Percentiles rank a stretch among this genome's conserved stretches.
phyloP scores from a whole-genome alignment of 2,888 invertebrate genomes.

The Seira musarum region DNA sequence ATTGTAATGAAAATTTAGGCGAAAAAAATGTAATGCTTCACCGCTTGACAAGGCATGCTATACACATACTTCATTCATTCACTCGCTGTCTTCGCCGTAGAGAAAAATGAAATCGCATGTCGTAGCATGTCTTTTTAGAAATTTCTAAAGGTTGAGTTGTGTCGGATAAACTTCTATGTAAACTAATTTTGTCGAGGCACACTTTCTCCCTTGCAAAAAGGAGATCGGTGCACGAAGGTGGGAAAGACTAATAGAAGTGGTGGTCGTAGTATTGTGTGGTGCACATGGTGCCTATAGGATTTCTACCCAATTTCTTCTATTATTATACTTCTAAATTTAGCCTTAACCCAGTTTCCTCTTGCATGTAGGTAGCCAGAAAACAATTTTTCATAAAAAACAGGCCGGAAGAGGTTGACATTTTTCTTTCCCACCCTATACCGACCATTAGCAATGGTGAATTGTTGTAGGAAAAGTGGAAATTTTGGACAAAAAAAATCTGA shows the following conservation, averaged over 20 bases:
- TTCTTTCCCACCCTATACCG: slow-evolving; percentile 36
- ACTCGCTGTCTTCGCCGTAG: background rate
- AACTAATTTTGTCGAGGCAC: slow-evolving; percentile 26
- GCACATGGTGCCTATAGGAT: slow-evolving; percentile 31
- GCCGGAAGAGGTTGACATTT: slow-evolving; percentile 58
- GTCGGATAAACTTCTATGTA: background rate
- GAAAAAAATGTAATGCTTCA: background rate
- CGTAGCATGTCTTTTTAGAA: too few species aligned
- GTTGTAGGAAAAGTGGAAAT: background rate
- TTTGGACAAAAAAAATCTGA: too few species aligned
- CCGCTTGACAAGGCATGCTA: slow-evolving; percentile 4
- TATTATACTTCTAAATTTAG: slow-evolving; percentile 40
- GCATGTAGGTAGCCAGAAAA: slow-evolving; percentile 24
- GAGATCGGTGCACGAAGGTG: background rate
- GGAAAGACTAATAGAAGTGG: slow-evolving; percentile 1
- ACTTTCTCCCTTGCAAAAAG: background rate
- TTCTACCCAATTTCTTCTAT: slow-evolving; percentile 23
- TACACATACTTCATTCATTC: slow-evolving; percentile 6
- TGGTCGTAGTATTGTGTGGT: too few species aligned
- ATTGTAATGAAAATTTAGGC: slow-evolving; percentile 5
- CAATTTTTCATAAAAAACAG: slow-evolving; percentile 50
- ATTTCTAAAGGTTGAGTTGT: too few species aligned
- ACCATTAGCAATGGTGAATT: slow-evolving; percentile 36
- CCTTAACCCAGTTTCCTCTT: slow-evolving; percentile 50
- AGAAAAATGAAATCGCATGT: too few species aligned